Evolutionary conservation across 2,888 invertebrate species (phyloP).

Genomic region (Acronicta psi): DNA sequence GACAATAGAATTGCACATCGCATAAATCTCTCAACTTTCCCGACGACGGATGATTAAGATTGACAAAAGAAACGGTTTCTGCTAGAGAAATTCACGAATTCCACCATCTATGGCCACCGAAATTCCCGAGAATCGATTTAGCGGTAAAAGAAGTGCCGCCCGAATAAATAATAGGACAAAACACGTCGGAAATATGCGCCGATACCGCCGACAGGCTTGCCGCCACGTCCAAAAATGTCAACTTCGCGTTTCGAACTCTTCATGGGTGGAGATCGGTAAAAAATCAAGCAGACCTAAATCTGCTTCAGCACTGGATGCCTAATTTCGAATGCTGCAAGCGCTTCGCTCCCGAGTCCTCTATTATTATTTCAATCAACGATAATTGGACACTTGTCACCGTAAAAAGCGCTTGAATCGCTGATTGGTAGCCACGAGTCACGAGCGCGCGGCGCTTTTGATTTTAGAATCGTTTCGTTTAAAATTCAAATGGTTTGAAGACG

Average conservation of each 20-base stretch:
- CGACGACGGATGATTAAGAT: conserved; percentile 76
- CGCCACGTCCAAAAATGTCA: conserved; percentile 76
- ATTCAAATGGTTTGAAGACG: conserved; percentile 69
- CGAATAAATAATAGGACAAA: conserved; percentile 81
- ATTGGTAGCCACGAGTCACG: conserved; percentile 69
- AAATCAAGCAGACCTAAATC: conserved; percentile 61
- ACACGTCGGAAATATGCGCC: conserved; percentile 75
- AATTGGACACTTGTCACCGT: conserved; percentile 84
- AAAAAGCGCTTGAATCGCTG: conserved; percentile 73
- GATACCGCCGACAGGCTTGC: conserved; percentile 70
- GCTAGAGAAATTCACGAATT: conserved; percentile 66
- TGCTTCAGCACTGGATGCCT: conserved; percentile 60
- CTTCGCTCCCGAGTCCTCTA: conserved; percentile 69
- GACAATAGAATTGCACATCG: conserved; percentile 58
- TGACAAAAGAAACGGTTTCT: conserved; percentile 72
- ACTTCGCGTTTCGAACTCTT: conserved; percentile 69
- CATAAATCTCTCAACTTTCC: conserved; percentile 71
- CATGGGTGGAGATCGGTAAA: conserved; percentile 82
- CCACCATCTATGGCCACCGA: conserved; percentile 57
- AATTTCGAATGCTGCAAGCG: conserved; percentile 77
- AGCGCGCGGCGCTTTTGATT: conserved; percentile 73
- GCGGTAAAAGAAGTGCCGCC: conserved; percentile 69
- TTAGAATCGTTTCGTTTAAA: conserved; percentile 68
- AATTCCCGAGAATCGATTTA: conserved; percentile 78
- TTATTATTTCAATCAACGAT: conserved; percentile 86